A percentile compares a stretch with the other conserved stretches of the same genome.
These are phyloP conservation scores for Nemoura dubitans DNA, from an alignment of 2,888 invertebrate species.

Conservation along the genomic window DNA sequence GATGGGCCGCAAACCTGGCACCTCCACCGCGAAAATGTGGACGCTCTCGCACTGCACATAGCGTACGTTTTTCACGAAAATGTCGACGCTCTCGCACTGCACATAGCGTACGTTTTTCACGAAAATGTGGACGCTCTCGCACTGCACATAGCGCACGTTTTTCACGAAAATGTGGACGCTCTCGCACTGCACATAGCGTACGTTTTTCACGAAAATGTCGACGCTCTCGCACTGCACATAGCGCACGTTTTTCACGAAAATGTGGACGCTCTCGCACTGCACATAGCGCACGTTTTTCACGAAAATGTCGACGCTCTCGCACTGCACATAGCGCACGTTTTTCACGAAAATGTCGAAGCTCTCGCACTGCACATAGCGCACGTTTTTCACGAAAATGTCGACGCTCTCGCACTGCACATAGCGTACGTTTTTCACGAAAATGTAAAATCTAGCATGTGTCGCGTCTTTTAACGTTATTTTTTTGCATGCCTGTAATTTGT, in stretches of 20 bases:
- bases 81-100: too few species aligned
- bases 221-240: too few species aligned
- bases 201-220: too few species aligned
- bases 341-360: neutral
- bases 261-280: too few species aligned
- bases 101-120: neutral
- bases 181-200: too few species aligned
- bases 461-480: neutral
- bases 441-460: neutral
- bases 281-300: neutral
- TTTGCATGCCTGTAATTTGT: conserved; percentile 2
- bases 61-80: neutral
- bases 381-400: neutral
- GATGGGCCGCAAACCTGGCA: neutral
- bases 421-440: neutral
- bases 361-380: neutral
- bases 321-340: neutral
- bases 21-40: neutral
- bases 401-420: too few species aligned
- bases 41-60: neutral
- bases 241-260: neutral
- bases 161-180: neutral
- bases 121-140: too few species aligned
- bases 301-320: too few species aligned
- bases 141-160: neutral